Percentiles rank a stretch among this genome's conserved stretches.
These are phyloP conservation scores for Gonioctena quinquepunctata DNA, from an alignment of 1,140 invertebrate genomes.

Conservation along the genomic window DNA sequence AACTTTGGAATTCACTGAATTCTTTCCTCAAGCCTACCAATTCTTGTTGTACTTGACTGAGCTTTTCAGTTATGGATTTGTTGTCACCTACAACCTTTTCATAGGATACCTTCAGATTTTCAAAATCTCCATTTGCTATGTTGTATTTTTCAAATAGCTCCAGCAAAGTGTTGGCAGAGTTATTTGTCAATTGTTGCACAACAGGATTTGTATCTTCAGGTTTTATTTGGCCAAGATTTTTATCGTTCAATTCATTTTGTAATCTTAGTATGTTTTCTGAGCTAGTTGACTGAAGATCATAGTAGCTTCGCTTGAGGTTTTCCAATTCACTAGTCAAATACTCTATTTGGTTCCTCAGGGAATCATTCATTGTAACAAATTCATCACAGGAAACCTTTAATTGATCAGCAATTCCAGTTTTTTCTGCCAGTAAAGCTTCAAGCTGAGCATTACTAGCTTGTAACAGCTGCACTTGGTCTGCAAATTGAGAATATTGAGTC, in stretches of 20 bases:
- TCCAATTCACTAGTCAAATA: not conserved
- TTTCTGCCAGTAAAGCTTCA: slow-evolving; percentile 14
- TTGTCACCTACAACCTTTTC: not conserved
- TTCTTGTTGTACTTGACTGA: not conserved
- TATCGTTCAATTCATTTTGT: not conserved
- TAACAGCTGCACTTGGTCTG: not conserved
- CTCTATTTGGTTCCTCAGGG: not conserved
- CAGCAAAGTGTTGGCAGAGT: not conserved
- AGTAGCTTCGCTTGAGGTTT: not conserved
- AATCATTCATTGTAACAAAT: not conserved
- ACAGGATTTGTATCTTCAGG: not conserved
- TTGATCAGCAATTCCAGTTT: not conserved
- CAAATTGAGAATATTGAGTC: not conserved
- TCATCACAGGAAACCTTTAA: not conserved
- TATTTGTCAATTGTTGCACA: not conserved
- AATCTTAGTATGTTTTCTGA: not conserved
- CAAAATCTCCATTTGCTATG: not conserved
- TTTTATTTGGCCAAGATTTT: not conserved
- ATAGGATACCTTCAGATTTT: not conserved
- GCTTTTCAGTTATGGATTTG: not conserved
- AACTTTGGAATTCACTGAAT: not conserved
- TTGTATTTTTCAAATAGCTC: not conserved
- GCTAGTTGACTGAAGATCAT: not conserved
- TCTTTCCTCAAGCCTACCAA: not conserved
- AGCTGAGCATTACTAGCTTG: not conserved